Percentiles rank a stretch among this genome's conserved stretches.
Evolutionary conservation across 2,888 invertebrate species (phyloP).

Genomic region (Macropis europaea): DNA sequence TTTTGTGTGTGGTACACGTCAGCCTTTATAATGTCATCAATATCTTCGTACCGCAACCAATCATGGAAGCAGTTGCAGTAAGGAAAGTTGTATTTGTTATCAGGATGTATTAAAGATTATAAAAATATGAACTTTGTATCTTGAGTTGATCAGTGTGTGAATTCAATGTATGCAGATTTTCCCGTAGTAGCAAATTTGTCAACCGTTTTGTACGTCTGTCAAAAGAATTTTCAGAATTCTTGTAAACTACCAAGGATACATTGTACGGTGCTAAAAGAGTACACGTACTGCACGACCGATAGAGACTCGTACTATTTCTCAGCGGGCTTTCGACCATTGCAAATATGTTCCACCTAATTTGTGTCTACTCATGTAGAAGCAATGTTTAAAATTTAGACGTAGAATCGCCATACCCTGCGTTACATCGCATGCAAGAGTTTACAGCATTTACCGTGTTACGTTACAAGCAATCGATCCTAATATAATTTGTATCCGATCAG

Average conservation of each 20-base stretch:
- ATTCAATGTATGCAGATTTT: not conserved
- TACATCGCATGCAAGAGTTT: not conserved
- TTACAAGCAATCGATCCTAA: not conserved
- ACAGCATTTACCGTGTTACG: too few relatives aligned
- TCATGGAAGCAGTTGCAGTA: not conserved
- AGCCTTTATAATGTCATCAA: conserved; percentile 9
- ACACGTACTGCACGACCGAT: conserved; percentile 15
- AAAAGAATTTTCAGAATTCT: conserved; percentile 24
- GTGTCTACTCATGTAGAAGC: not conserved
- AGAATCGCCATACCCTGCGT: not conserved
- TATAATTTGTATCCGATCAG: not conserved
- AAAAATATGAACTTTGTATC: conserved; percentile 12
- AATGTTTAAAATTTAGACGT: not conserved
- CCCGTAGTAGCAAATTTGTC: not conserved
- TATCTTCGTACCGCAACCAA: not conserved
- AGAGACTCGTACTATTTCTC: too few relatives aligned
- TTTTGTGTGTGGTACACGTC: too few relatives aligned
- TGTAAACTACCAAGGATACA: conserved; percentile 30
- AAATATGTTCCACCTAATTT: not conserved
- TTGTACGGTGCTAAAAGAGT: conserved; percentile 45
- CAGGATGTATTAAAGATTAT: conserved; percentile 9
- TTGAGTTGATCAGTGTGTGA: conserved; percentile 17
- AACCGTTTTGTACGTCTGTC: conserved; percentile 20
- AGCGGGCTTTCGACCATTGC: too few relatives aligned
- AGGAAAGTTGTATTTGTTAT: conserved; percentile 29